Percentiles rank a stretch among this genome's conserved stretches.
Conservation (phyloP, 2,797 vertebrate species). For the Catamblyrhynchus diadema region DNA sequence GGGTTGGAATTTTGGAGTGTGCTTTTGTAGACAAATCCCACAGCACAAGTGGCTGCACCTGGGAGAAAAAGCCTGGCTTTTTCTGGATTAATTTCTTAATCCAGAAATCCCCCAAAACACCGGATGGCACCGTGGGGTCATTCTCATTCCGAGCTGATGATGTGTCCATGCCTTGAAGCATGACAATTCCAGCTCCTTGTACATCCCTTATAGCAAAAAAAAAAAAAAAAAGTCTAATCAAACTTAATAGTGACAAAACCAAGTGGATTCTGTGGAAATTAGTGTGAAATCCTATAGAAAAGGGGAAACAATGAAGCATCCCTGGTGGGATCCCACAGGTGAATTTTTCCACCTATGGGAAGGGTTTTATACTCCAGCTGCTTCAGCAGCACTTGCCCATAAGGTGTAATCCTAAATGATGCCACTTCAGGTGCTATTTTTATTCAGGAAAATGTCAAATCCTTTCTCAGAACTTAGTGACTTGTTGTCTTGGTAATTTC, state of each 20-base stretch:
- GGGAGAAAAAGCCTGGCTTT: neutral
- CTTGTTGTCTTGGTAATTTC: constrained; percentile 51
- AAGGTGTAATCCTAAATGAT: constrained; percentile 40
- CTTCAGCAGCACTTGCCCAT: neutral
- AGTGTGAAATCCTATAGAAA: neutral
- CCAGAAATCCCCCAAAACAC: neutral
- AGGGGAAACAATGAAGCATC: neutral
- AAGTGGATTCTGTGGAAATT: neutral
- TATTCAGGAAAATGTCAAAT: constrained; percentile 60
- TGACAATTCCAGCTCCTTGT: neutral
- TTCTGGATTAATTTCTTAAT: neutral
- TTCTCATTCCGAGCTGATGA: neutral
- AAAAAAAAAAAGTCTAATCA: neutral
- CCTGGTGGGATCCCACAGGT: neutral
- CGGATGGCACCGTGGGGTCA: accelerated
- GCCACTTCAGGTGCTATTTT: constrained; percentile 66
- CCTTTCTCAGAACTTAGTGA: constrained; percentile 32
- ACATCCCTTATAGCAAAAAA: neutral
- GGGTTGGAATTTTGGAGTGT: neutral
- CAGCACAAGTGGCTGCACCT: neutral
- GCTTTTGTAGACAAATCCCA: neutral
- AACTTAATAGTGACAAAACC: neutral
- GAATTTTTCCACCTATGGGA: neutral
- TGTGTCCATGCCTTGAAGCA: neutral
- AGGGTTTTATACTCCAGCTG: neutral